Conservation (phyloP, 2,797 vertebrate genomes). For the Chanos chanos region DNA sequence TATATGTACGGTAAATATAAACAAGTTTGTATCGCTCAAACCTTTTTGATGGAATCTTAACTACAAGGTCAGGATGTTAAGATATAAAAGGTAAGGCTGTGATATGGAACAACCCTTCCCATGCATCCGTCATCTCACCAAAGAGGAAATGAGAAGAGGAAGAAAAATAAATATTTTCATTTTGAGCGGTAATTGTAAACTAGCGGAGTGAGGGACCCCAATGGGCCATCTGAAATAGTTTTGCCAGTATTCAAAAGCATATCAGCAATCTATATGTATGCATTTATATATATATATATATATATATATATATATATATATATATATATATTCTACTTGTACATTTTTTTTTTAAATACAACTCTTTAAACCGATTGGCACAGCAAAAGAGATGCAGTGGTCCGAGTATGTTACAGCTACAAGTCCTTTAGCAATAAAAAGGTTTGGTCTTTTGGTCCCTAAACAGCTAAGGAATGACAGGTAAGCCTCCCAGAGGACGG, state of each 20-base stretch:
- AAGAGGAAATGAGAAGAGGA: slow-evolving; percentile 67
- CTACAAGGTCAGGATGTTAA: slow-evolving; percentile 79
- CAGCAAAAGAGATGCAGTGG: slow-evolving; percentile 89
- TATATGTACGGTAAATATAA: slow-evolving; percentile 95
- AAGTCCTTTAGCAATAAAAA: slow-evolving; percentile 95
- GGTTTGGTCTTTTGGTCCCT: slow-evolving; percentile 99
- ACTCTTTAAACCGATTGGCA: slow-evolving; percentile 85
- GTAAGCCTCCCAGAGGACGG: slow-evolving; percentile 89
- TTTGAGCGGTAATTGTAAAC: slow-evolving; percentile 74
- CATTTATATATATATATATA: slow-evolving; percentile 74
- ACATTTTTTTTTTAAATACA: slow-evolving; percentile 78
- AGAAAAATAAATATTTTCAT: slow-evolving; percentile 66
- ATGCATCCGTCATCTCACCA: slow-evolving; percentile 71
- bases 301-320: slow-evolving; percentile 78
- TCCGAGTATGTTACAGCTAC: slow-evolving; percentile 94
- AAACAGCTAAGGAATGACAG: slow-evolving; percentile 99
- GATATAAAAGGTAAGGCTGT: slow-evolving; percentile 81
- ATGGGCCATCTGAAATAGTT: slow-evolving; percentile 84
- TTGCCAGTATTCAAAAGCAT: slow-evolving; percentile 93
- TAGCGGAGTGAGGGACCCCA: slow-evolving; percentile 73
- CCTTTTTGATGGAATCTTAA: slow-evolving; percentile 88
- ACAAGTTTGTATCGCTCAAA: slow-evolving; percentile 94
- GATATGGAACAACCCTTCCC: slow-evolving; percentile 75
- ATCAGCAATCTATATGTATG: slow-evolving; percentile 83
- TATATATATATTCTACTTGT: slow-evolving; percentile 57